Conservation (phyloP, 1,140 invertebrate genomes). For the Trichoplusia ni region DNA sequence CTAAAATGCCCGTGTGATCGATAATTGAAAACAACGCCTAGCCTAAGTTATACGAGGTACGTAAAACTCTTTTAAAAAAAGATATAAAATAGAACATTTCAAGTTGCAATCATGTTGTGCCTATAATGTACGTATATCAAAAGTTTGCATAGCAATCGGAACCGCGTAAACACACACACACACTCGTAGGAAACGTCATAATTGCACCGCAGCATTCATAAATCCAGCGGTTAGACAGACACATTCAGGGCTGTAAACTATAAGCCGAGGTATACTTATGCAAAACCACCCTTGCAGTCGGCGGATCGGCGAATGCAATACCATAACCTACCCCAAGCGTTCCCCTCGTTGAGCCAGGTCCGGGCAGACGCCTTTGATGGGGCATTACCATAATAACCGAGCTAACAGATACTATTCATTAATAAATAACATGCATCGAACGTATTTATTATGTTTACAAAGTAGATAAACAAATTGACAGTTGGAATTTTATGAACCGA, state of each 20-base stretch:
- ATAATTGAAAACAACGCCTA: slow-evolving; percentile 37
- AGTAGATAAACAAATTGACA: slow-evolving; percentile 30
- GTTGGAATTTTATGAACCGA: slow-evolving; percentile 6
- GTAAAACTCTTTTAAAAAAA: slow-evolving; percentile 5
- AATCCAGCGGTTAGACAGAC: slow-evolving; percentile 72
- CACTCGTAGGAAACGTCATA: slow-evolving; percentile 56
- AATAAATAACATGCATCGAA: slow-evolving; percentile 32
- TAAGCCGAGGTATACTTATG: slow-evolving; percentile 67
- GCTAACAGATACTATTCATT: slow-evolving; percentile 51
- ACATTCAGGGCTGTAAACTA: slow-evolving; percentile 62
- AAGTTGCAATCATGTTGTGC: slow-evolving; percentile 1
- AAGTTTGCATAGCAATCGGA: slow-evolving; percentile 27
- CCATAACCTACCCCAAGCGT: slow-evolving; percentile 76
- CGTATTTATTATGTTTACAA: slow-evolving; percentile 35
- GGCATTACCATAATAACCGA: slow-evolving; percentile 74
- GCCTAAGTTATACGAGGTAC: too few relatives aligned
- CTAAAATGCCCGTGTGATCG: slow-evolving; percentile 41
- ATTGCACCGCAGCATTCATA: slow-evolving; percentile 70
- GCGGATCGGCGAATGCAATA: slow-evolving; percentile 72
- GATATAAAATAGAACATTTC: background rate
- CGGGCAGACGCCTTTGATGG: slow-evolving; percentile 70
- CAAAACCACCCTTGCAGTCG: slow-evolving; percentile 74
- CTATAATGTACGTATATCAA: slow-evolving; percentile 5
- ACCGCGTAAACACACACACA: slow-evolving; percentile 45
- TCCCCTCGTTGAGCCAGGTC: slow-evolving; percentile 73